A percentile compares a stretch with the other conserved stretches of the same genome.
Evolutionary conservation across 2,113 vertebrate genomes (phyloP).

Genomic region (Catharus fuscescens): DNA sequence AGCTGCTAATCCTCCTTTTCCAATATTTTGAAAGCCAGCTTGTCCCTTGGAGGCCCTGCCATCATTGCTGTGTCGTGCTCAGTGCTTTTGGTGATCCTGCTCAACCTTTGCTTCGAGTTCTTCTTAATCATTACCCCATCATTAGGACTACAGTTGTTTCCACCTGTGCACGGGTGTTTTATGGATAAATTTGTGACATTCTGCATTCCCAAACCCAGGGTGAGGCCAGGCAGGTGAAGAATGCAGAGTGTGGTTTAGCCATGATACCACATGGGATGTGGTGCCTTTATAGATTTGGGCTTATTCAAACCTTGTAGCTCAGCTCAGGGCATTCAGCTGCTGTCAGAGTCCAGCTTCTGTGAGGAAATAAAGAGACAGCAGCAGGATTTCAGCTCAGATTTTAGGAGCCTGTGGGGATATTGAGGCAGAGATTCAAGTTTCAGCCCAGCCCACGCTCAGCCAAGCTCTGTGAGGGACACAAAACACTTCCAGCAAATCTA

Average conservation of each 20-base stretch:
- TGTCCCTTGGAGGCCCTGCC: accelerated
- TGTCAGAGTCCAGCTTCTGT: not conserved
- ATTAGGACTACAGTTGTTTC: not conserved
- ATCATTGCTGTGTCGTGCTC: not conserved
- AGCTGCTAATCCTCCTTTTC: not conserved
- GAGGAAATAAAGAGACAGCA: not conserved
- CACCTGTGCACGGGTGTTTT: not conserved
- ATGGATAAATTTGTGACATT: not conserved
- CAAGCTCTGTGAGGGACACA: accelerated
- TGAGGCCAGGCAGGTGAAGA: not conserved
- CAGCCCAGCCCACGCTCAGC: accelerated
- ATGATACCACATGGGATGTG: accelerated
- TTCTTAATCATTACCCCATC: not conserved
- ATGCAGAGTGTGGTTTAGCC: not conserved
- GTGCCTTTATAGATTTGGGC: not conserved
- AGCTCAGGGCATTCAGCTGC: not conserved
- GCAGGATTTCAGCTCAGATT: not conserved
- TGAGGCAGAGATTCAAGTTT: accelerated
- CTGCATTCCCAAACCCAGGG: not conserved
- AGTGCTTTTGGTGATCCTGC: not conserved
- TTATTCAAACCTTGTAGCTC: not conserved
- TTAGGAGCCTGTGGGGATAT: not conserved
- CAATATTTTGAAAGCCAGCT: accelerated
- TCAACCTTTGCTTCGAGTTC: not conserved
- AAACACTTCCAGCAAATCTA: not conserved